These are phyloP conservation scores for Germaria angustata DNA, from an alignment of 2,888 invertebrate species.

Conservation along the genomic window DNA sequence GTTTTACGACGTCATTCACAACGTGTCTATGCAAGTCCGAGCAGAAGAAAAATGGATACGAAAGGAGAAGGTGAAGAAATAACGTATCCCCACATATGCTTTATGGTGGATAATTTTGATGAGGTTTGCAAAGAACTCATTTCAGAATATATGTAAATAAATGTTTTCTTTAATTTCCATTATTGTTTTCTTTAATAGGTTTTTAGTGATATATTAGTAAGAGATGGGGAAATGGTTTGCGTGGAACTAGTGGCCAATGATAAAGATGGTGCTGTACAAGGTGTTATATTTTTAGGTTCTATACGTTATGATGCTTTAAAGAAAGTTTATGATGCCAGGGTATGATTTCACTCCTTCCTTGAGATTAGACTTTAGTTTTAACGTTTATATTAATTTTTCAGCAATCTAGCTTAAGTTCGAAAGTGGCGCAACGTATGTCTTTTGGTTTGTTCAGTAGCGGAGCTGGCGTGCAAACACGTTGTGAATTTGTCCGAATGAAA, in stretches of 20 bases:
- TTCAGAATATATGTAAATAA: too few species aligned
- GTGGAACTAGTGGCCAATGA: conserved; percentile 98
- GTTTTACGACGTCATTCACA: conserved; percentile 95
- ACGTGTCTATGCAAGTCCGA: conserved; percentile 98
- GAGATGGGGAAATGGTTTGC: conserved; percentile 99
- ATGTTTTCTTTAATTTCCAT: conserved; percentile 78
- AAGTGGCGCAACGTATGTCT: conserved; percentile 97
- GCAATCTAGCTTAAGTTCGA: conserved; percentile 95
- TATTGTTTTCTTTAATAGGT: conserved; percentile 84
- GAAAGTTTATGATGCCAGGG: conserved; percentile 96
- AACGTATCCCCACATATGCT: conserved; percentile 99
- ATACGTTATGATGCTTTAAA: conserved; percentile 98
- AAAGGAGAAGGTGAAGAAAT: conserved; percentile 99
- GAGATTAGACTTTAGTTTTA: not conserved
- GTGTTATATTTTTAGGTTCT: conserved; percentile 97
- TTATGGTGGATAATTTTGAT: conserved; percentile 99
- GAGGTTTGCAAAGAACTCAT: conserved; percentile 83
- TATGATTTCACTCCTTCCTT: conserved; percentile 75
- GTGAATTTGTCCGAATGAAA: conserved; percentile 99
- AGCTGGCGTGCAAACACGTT: conserved; percentile 87
- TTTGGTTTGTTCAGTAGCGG: conserved; percentile 92
- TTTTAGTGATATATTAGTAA: conserved; percentile 97
- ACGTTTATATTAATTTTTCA: conserved; percentile 73
- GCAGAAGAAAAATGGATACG: conserved; percentile 97
- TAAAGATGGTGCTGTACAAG: conserved; percentile 90